phyloP scores from a whole-genome alignment of 2,888 invertebrate species.

The Spialia ferax region DNA sequence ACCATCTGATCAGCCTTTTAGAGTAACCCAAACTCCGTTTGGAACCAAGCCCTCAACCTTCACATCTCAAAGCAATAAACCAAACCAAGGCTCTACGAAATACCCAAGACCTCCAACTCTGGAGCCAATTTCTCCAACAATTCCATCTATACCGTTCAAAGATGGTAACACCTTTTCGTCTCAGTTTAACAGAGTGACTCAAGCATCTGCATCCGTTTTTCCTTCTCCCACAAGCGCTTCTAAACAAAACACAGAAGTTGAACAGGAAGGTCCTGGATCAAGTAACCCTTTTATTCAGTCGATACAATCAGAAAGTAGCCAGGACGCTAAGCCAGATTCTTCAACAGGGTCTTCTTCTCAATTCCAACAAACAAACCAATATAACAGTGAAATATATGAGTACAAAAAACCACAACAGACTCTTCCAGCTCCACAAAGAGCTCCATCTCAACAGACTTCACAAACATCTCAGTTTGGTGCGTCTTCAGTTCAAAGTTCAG shows the following conservation, averaged over 20 bases:
- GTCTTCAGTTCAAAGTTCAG: slow-evolving; percentile 18
- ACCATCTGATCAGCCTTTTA: slow-evolving; percentile 58
- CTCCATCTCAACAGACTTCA: slow-evolving; percentile 2
- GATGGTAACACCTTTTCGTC: slow-evolving; percentile 33
- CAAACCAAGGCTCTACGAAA: slow-evolving; percentile 28
- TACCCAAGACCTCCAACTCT: slow-evolving; percentile 41
- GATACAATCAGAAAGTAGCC: slow-evolving; percentile 38
- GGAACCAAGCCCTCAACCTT: slow-evolving; percentile 30
- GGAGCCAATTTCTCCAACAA: slow-evolving; percentile 35
- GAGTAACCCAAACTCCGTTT: slow-evolving; percentile 48
- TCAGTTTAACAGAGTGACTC: slow-evolving; percentile 56
- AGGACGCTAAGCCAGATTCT: slow-evolving; percentile 25
- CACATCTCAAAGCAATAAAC: slow-evolving; percentile 1
- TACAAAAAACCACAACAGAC: slow-evolving; percentile 44
- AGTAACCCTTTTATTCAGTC: slow-evolving; percentile 36
- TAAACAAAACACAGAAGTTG: neutral
- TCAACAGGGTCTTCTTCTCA: slow-evolving; percentile 35
- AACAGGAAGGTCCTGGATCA: slow-evolving; percentile 37
- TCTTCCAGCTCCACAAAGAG: slow-evolving; percentile 21
- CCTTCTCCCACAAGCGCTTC: slow-evolving; percentile 47
- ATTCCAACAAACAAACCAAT: slow-evolving; percentile 50
- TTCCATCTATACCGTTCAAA: slow-evolving; percentile 36
- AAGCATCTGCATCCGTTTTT: slow-evolving; percentile 65
- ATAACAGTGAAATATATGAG: slow-evolving; percentile 58
- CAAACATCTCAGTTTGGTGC: slow-evolving; percentile 25